These are phyloP conservation scores for Andrena cerasifolii DNA, from an alignment of 1,140 invertebrate genomes.

Conservation along the genomic window DNA sequence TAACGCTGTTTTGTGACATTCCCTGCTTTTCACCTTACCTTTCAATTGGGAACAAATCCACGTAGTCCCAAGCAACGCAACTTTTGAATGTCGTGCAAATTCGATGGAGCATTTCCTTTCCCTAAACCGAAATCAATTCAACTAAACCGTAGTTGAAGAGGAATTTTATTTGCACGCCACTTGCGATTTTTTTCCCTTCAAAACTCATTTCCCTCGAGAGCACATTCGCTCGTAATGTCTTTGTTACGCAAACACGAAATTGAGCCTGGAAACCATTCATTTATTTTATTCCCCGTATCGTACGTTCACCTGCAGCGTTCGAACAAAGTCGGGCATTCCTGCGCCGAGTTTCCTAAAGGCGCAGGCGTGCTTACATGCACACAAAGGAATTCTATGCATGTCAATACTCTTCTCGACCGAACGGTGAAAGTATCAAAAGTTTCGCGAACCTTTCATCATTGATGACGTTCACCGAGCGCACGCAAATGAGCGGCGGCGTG, in stretches of 20 bases:
- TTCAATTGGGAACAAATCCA: too few species aligned
- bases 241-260: constrained; percentile 44
- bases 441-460: constrained; percentile 41
- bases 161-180: not conserved
- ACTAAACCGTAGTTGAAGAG: too few species aligned
- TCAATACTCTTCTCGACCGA: constrained; percentile 35
- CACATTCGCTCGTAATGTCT: not conserved
- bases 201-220: not conserved
- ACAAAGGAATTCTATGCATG: constrained; percentile 43
- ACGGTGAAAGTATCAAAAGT: constrained; percentile 58
- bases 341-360: constrained; percentile 29
- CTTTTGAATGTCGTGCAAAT: too few species aligned
- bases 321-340: constrained; percentile 41
- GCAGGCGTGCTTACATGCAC: not conserved
- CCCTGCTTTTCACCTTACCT: too few species aligned
- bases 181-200: not conserved
- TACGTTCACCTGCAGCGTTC: constrained; percentile 14
- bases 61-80: too few species aligned
- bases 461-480: constrained; percentile 11
- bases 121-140: too few species aligned
- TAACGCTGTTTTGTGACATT: too few species aligned
- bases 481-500: not conserved
- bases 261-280: constrained; percentile 23
- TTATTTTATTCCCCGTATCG: constrained; percentile 5
- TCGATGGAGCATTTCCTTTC: too few species aligned